Evolutionary conservation across 2,888 invertebrate genomes (phyloP).

Genomic region (Clusia tigrina): DNA sequence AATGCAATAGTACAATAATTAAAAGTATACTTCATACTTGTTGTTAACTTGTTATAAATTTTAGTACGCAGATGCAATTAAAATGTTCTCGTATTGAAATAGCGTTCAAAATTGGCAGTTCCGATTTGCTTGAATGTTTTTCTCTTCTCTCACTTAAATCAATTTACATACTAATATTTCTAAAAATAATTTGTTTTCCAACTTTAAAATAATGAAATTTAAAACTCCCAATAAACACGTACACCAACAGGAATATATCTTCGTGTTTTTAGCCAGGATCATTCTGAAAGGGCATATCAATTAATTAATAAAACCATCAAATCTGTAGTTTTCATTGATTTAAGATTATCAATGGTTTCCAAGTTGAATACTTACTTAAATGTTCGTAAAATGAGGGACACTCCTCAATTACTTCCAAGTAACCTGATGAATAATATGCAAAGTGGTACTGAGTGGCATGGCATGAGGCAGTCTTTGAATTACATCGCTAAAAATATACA

Average conservation of each 20-base stretch:
- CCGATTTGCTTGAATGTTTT: conserved; percentile 31
- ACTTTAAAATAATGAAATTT: not conserved
- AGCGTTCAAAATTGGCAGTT: conserved; percentile 35
- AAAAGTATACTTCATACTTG: too few species aligned
- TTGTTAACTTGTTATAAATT: too few species aligned
- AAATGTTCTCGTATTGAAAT: not conserved
- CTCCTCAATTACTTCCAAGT: conserved; percentile 56
- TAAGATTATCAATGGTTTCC: not conserved
- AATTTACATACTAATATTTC: too few species aligned
- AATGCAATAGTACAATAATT: too few species aligned
- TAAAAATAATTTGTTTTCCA: not conserved
- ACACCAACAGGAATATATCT: too few species aligned
- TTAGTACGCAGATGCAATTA: too few species aligned
- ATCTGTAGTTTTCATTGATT: not conserved
- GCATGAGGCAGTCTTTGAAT: conserved; percentile 65
- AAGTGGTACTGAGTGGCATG: conserved; percentile 62
- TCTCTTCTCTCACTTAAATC: conserved; percentile 16
- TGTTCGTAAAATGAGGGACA: conserved; percentile 59
- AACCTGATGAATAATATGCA: conserved; percentile 44
- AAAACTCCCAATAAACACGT: too few species aligned
- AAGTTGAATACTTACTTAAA: conserved; percentile 38
- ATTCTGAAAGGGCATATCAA: too few species aligned
- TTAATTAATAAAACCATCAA: conserved; percentile 6
- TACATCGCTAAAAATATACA: conserved; percentile 56
- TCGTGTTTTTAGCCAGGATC: too few species aligned